Percentiles rank a stretch among this genome's conserved stretches.
Evolutionary conservation across 1,140 invertebrate genomes (phyloP).

Genomic region (Eueides isabella): DNA sequence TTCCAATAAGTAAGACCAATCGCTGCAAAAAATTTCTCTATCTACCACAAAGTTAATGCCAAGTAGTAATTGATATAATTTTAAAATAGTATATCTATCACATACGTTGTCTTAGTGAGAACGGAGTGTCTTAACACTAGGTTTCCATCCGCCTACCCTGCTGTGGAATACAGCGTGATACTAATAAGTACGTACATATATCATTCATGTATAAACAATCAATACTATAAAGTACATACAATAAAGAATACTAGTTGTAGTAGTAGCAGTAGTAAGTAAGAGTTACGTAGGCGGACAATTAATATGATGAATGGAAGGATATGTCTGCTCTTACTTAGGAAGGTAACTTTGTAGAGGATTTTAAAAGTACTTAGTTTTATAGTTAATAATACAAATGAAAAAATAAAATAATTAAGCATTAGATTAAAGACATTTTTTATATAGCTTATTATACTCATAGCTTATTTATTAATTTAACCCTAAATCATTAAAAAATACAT

Average conservation of each 20-base stretch:
- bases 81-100: no score
- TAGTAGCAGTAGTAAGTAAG: constrained; percentile 5
- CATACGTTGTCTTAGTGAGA: no score
- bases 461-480: no score
- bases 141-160: no score
- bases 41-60: background rate
- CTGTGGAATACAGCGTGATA: no score
- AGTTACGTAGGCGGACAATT: background rate
- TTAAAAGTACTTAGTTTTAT: background rate
- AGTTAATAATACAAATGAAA: background rate
- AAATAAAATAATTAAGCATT: no score
- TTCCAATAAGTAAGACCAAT: background rate
- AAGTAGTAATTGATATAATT: background rate
- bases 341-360: background rate
- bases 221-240: constrained; percentile 5
- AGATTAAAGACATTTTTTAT: no score
- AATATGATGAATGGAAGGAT: background rate
- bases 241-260: constrained; percentile 9
- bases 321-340: background rate
- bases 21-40: background rate
- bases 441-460: no score
- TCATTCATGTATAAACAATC: background rate
- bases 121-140: no score
- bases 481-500: no score
- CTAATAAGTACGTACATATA: background rate